Percentiles rank a stretch among this genome's conserved stretches.
Evolutionary conservation across 2,888 invertebrate genomes (phyloP).

Genomic region (Rhodophaea formosa): DNA sequence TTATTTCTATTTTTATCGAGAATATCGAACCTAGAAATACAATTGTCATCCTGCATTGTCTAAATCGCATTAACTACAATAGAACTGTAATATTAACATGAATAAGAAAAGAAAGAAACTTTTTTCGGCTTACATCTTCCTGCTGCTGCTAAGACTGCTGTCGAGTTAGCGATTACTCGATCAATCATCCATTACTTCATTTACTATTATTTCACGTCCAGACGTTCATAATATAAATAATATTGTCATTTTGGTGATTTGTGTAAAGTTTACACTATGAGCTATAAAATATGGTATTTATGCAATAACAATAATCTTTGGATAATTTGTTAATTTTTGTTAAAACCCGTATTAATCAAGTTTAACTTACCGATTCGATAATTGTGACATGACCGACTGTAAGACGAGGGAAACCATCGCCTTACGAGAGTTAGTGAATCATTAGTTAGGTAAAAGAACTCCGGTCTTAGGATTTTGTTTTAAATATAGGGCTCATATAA

Average conservation of each 20-base stretch:
- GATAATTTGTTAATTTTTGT: not conserved
- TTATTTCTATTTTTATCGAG: no score
- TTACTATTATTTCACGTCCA: not conserved
- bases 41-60: no score
- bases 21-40: no score
- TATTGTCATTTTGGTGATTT: no score
- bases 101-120: not conserved
- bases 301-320: not conserved
- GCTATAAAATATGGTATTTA: not conserved
- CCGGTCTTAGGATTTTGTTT: slow-evolving; percentile 59
- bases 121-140: not conserved
- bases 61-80: no score
- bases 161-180: not conserved
- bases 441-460: slow-evolving; percentile 55
- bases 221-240: not conserved
- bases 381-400: slow-evolving; percentile 31
- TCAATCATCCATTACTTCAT: not conserved
- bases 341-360: not conserved
- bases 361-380: slow-evolving; percentile 32
- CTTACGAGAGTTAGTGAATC: slow-evolving; percentile 43
- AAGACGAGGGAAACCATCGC: slow-evolving; percentile 35
- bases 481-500: slow-evolving; percentile 38
- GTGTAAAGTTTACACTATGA: not conserved
- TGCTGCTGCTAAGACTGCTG: not conserved
- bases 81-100: not conserved